Evolutionary conservation across 2,797 vertebrate species (phyloP).

Genomic region (Pristis pectinata): DNA sequence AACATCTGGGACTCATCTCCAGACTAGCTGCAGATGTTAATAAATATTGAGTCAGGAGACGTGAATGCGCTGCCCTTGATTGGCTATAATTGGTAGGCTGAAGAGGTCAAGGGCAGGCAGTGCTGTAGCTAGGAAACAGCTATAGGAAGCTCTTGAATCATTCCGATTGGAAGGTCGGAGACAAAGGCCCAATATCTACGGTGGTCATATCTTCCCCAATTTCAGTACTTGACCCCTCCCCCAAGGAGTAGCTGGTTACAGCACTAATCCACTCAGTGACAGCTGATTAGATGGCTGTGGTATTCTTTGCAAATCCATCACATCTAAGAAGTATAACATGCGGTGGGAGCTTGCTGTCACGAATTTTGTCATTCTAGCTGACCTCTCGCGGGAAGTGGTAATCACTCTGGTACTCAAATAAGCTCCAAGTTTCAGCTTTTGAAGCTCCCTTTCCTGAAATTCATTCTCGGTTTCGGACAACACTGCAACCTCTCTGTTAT

Average conservation of each 20-base stretch:
- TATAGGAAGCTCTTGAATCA: slow-evolving; percentile 42
- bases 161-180: slow-evolving; percentile 42
- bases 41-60: slow-evolving; percentile 41
- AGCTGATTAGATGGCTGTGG: slow-evolving; percentile 42
- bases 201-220: slow-evolving; percentile 41
- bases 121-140: slow-evolving; percentile 38
- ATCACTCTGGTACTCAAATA: not conserved
- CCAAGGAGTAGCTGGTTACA: not conserved
- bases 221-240: slow-evolving; percentile 46
- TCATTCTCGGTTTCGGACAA: too few relatives aligned
- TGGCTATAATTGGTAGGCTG: not conserved
- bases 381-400: not conserved
- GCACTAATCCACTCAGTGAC: slow-evolving; percentile 48
- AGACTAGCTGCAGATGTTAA: slow-evolving; percentile 39
- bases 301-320: slow-evolving; percentile 45
- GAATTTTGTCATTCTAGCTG: slow-evolving; percentile 47
- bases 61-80: not conserved
- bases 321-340: slow-evolving; percentile 46
- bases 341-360: slow-evolving; percentile 53
- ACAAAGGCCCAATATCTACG: slow-evolving; percentile 44
- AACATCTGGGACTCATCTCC: slow-evolving; percentile 46
- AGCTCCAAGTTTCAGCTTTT: not conserved
- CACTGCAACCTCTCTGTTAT: not conserved
- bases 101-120: not conserved
- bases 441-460: not conserved